Percentiles rank a stretch among this genome's conserved stretches.
phyloP scores from a whole-genome alignment of 2,113 vertebrate genomes.

The Benitochromis conjunctus region DNA sequence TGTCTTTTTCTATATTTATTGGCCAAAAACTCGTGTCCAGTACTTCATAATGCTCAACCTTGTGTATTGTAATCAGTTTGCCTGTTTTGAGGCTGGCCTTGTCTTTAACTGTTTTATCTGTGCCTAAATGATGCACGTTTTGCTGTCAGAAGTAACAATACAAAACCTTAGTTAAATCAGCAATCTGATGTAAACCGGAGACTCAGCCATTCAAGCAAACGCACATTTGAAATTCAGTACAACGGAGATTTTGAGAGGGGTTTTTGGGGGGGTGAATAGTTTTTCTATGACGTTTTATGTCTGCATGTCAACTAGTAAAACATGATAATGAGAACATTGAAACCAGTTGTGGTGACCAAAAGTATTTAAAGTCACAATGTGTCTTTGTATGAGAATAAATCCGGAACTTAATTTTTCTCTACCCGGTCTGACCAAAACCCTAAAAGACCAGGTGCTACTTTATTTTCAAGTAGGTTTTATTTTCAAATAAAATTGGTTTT shows the following conservation, averaged over 20 bases:
- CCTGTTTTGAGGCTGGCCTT: slow-evolving; percentile 55
- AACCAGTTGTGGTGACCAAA: slow-evolving; percentile 60
- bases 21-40: slow-evolving; percentile 52
- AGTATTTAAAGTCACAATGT: slow-evolving; percentile 48
- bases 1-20: slow-evolving; percentile 65
- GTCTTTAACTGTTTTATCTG: slow-evolving; percentile 37
- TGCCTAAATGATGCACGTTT: slow-evolving; percentile 38
- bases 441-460: slow-evolving; percentile 39
- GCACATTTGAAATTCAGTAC: not conserved
- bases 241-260: slow-evolving; percentile 15
- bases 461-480: not conserved
- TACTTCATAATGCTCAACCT: slow-evolving; percentile 42
- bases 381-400: slow-evolving; percentile 43
- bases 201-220: not conserved
- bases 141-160: slow-evolving; percentile 1
- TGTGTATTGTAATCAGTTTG: slow-evolving; percentile 39
- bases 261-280: not conserved
- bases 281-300: slow-evolving; percentile 34
- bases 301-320: slow-evolving; percentile 44
- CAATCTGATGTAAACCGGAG: not conserved
- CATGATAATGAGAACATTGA: slow-evolving; percentile 30
- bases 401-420: slow-evolving; percentile 23
- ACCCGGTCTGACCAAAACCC: slow-evolving; percentile 45
- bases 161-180: not conserved
- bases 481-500: slow-evolving; percentile 52